Evolutionary conservation across 2,797 vertebrate genomes (phyloP), one percentile per base, ranked within the genome.

Genomic region (Enoplosus armatus): DNA sequence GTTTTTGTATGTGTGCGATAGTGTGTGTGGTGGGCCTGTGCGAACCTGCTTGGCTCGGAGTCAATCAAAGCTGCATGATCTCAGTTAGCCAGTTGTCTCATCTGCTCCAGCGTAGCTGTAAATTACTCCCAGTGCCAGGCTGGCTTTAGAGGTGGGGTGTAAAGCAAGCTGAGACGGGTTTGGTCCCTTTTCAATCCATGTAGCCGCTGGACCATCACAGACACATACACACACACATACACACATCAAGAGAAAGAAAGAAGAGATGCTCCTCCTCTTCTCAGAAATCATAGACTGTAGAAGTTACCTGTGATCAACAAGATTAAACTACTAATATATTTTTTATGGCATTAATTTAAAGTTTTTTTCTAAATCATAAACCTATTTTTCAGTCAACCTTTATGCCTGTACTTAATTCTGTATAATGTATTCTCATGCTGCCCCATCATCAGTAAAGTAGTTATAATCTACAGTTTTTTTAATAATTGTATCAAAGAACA

Each of bases 101-200:
- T 95, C 93, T 95, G 93, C 85, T 92, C 82, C 84, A 85, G 77
- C 51, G 59, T 90, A 92, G 90, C 94, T 95, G 93, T 89, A 94
- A 95, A 95, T 94, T 87, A 94, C 89, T 89, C 82, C 20, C 85
- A 87, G 83, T 83, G 85, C 81, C 61, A 51, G 70, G 85, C 81
- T 79, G 87, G 77, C 68, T 90, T 75, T 70, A 82, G 85, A 83
- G 65, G 77, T 81, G 81, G 87, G 87, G 93, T 92, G 91, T 92
- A 85, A 95, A 95, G 89, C 92, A 91, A 89, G 89, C 80, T 79
- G 89, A 92, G 89, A 89, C 82, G 43, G 29, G 55, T 83, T 83
- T 60, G 75, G 89, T 93, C 88, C 87, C 88, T 84, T 85, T 85
- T 90, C 83, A 85, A 86, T 90, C 75, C 79, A 33, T 71, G 70